These are phyloP conservation scores for rat (Rattus norvegicus) DNA, from an alignment of 2,113 vertebrate species.

Conservation along the genomic window GRCr8 NC_086031.1:55119501-55120000, in stretches of 20 bases:
- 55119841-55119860: background rate
- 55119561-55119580: background rate
- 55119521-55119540: background rate
- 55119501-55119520: background rate
- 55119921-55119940: background rate
- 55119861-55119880: background rate
- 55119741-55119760: background rate
- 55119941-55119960: background rate
- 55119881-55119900: background rate
- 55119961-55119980: background rate
- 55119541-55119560: background rate
- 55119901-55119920: background rate
- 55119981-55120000: background rate
- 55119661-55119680: background rate
- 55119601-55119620: background rate
- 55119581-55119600: background rate
- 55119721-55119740: background rate
- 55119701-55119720: background rate
- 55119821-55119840: background rate
- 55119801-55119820: background rate
- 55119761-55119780: background rate
- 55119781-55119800: accelerated
- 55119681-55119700: accelerated
- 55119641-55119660: background rate
- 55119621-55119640: background rate